Percentiles rank a stretch among this genome's conserved stretches.
Conservation (phyloP, 1,140 invertebrate genomes). For the Holcopasites calliopsidis region DNA sequence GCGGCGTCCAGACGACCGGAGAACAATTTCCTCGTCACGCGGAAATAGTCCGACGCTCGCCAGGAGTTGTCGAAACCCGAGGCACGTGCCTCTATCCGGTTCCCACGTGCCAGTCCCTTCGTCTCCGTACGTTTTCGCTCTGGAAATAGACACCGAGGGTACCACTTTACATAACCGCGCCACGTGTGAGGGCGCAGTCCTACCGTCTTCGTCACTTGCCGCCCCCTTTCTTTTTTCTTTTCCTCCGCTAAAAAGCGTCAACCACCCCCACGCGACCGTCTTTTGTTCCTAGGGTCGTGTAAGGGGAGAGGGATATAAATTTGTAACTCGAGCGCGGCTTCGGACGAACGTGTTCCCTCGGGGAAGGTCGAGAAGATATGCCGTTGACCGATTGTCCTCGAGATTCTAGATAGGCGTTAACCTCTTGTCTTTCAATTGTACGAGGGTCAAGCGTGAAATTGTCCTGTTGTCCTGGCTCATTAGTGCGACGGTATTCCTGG, state of each 20-base stretch:
- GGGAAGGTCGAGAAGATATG: too few relatives aligned
- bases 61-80: conserved; percentile 20
- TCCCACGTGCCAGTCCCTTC: conserved; percentile 20
- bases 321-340: background rate
- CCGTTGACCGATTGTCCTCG: too few relatives aligned
- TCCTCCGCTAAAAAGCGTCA: background rate
- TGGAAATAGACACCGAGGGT: conserved; percentile 3
- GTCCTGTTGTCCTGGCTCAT: too few relatives aligned
- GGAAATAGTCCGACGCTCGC: conserved; percentile 68
- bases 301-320: background rate
- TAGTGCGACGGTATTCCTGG: too few relatives aligned
- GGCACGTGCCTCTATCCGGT: conserved; percentile 36
- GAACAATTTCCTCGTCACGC: conserved; percentile 73
- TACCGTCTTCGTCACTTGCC: background rate
- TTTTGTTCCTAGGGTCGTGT: background rate
- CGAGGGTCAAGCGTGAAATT: too few relatives aligned
- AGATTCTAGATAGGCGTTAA: too few relatives aligned
- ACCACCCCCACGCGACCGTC: background rate
- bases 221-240: background rate
- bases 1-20: conserved; percentile 45
- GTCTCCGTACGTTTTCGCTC: conserved; percentile 14
- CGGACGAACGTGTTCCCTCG: background rate
- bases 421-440: background rate
- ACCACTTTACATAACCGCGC: background rate
- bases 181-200: background rate